phyloP scores from a whole-genome alignment of 2,797 vertebrate genomes.

The Acanthopagrus latus region DNA sequence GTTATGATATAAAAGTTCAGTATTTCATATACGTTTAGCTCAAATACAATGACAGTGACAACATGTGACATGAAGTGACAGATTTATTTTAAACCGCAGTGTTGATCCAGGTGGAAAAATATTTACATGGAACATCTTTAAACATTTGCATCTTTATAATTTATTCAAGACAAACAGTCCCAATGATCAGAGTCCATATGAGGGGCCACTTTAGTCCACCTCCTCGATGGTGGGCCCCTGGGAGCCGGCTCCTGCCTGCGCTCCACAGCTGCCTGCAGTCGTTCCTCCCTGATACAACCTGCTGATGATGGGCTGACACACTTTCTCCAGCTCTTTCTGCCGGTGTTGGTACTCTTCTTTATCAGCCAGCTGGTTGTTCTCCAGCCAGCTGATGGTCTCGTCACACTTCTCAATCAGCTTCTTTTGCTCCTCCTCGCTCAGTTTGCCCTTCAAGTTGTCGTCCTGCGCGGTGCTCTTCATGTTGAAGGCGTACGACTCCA shows the following conservation, averaged over 20 bases:
- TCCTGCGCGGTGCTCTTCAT: slow-evolving; percentile 66
- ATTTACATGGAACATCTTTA: too few relatives aligned
- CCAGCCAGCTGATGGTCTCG: slow-evolving; percentile 63
- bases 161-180: background rate
- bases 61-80: too few relatives aligned
- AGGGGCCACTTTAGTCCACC: slow-evolving; percentile 46
- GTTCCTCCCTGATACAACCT: slow-evolving; percentile 66
- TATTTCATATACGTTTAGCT: too few relatives aligned
- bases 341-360: slow-evolving; percentile 64
- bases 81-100: too few relatives aligned
- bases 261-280: slow-evolving; percentile 29
- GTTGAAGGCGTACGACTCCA: slow-evolving; percentile 72
- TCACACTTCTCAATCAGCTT: slow-evolving; percentile 61
- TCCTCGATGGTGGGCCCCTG: slow-evolving; percentile 65
- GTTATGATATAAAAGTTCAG: too few relatives aligned
- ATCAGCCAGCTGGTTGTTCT: slow-evolving; percentile 69
- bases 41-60: too few relatives aligned
- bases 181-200: background rate
- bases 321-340: slow-evolving; percentile 64
- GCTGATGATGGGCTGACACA: slow-evolving; percentile 64
- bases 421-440: slow-evolving; percentile 59
- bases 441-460: slow-evolving; percentile 49
- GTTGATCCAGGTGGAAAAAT: too few relatives aligned
- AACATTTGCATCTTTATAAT: too few relatives aligned
- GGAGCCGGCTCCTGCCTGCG: slow-evolving; percentile 21